A percentile compares a stretch with the other conserved stretches of the same genome.
These are phyloP conservation scores for Papilio elwesi DNA, from an alignment of 2,888 invertebrate species.

Conservation along the genomic window DNA sequence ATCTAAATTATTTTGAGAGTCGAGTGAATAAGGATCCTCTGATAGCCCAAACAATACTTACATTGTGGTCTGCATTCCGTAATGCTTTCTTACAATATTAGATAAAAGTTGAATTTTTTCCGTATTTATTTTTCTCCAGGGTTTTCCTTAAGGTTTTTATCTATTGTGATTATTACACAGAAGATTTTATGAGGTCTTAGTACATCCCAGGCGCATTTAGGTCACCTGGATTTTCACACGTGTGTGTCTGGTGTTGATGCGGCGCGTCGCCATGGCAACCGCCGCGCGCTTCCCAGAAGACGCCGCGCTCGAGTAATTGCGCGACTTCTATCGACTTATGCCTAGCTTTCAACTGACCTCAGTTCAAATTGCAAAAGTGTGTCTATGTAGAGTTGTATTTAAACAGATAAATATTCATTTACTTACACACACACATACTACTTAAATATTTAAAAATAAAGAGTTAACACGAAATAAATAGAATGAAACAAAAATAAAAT, in stretches of 20 bases:
- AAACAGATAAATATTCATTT: background rate
- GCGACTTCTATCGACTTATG: slow-evolving; percentile 32
- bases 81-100: too few species aligned
- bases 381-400: too few species aligned
- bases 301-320: slow-evolving; percentile 37
- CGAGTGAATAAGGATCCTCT: too few species aligned
- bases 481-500: too few species aligned
- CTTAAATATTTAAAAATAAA: too few species aligned
- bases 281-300: slow-evolving; percentile 74
- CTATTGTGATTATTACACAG: background rate
- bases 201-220: slow-evolving; percentile 52
- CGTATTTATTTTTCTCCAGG: too few species aligned
- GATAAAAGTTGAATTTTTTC: too few species aligned
- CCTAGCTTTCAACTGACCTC: slow-evolving; percentile 2
- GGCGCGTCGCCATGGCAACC: slow-evolving; percentile 76
- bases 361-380: background rate
- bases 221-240: slow-evolving; percentile 79
- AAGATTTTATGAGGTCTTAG: slow-evolving; percentile 41
- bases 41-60: too few species aligned
- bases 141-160: too few species aligned
- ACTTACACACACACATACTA: background rate
- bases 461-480: too few species aligned
- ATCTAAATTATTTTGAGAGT: too few species aligned
- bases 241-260: slow-evolving; percentile 70
- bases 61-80: too few species aligned